Conservation (phyloP, 2,113 vertebrate genomes). For the Dicentrarchus labrax region DNA sequence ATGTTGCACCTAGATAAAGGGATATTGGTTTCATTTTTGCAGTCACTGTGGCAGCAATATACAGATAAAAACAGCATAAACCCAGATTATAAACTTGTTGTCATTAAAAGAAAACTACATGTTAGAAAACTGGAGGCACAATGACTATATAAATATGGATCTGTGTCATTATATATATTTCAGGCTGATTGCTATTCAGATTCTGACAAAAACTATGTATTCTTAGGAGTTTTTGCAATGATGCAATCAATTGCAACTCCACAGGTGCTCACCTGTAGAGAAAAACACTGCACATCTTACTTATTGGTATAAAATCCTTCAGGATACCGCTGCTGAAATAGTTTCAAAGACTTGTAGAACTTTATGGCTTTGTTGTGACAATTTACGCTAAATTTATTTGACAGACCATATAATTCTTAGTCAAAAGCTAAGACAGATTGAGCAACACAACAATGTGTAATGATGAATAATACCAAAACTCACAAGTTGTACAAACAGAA, state of each 20-base stretch:
- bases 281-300: constrained; percentile 7
- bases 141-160: constrained; percentile 17
- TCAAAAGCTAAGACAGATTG: background rate
- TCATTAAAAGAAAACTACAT: background rate
- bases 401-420: background rate
- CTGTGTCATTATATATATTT: background rate
- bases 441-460: background rate
- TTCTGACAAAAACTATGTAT: constrained; percentile 35
- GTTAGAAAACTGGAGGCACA: background rate
- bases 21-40: background rate
- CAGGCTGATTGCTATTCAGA: constrained; percentile 7
- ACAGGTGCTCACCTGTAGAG: constrained; percentile 52
- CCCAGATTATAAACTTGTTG: background rate
- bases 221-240: constrained; percentile 39
- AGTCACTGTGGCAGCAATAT: background rate
- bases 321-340: constrained; percentile 22
- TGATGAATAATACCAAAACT: background rate
- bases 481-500: background rate
- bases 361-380: background rate
- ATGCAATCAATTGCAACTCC: constrained; percentile 63
- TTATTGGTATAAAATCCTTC: constrained; percentile 15
- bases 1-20: constrained; percentile 3
- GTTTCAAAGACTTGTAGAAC: constrained; percentile 5
- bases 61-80: background rate
- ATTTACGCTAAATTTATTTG: background rate